A percentile compares a stretch with the other conserved stretches of the same genome.
These are phyloP conservation scores for Phrynocephalus vlangalii DNA, from an alignment of 2,797 vertebrate species.

Conservation along the genomic window DNA sequence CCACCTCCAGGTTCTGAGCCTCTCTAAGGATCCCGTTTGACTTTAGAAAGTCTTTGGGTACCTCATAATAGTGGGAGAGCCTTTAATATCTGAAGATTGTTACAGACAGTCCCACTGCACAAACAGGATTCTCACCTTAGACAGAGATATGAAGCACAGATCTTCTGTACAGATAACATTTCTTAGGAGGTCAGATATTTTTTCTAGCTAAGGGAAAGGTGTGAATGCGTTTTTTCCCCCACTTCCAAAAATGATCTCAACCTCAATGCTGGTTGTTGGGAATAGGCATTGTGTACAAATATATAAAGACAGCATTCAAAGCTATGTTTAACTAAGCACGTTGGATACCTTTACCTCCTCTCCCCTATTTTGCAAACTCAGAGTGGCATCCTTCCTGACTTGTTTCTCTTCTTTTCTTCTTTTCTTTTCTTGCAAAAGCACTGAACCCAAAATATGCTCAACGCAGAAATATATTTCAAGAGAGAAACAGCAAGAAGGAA, in stretches of 20 bases:
- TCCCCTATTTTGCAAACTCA: constrained; percentile 29
- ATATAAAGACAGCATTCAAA: background rate
- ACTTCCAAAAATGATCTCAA: constrained; percentile 20
- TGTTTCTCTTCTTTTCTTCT: too few relatives aligned
- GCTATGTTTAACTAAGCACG: constrained; percentile 14
- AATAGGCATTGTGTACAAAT: background rate
- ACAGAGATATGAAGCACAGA: too few relatives aligned
- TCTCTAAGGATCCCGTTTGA: too few relatives aligned
- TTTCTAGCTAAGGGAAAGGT: constrained; percentile 28
- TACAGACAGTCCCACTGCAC: too few relatives aligned
- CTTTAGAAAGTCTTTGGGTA: too few relatives aligned
- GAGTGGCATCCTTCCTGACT: background rate
- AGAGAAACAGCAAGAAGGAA: constrained; percentile 10
- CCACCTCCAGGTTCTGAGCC: too few relatives aligned
- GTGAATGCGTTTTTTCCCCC: too few relatives aligned
- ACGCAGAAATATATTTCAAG: constrained; percentile 25
- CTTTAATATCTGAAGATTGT: too few relatives aligned
- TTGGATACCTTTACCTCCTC: background rate
- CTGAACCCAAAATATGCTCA: background rate
- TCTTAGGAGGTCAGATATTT: constrained; percentile 29
- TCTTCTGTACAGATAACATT: too few relatives aligned
- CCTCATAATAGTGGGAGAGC: too few relatives aligned
- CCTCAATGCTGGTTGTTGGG: background rate
- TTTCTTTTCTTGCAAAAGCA: constrained; percentile 26
- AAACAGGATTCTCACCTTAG: too few relatives aligned